Evolutionary conservation across 2,797 vertebrate genomes (phyloP), one percentile per base, ranked within the genome.

Genomic region (Sebastes oblongus): DNA sequence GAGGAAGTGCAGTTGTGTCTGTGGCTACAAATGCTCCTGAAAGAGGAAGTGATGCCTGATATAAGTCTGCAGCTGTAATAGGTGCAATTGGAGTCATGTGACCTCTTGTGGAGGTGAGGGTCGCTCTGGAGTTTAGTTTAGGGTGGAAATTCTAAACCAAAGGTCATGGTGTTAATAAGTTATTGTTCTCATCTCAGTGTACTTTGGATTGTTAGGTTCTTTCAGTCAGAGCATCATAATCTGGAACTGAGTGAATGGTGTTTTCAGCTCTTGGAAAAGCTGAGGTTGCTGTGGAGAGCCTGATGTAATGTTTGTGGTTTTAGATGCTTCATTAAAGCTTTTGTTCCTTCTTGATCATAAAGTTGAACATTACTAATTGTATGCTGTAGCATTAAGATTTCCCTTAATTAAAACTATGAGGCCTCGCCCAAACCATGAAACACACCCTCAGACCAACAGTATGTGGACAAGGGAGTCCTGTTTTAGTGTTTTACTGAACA

Each of bases 81-180:
- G 78, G 70, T 77, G 20, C 25, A 42, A 62, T 18, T 30, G n/a
- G 8, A 32, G 60, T 79, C 86, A 77, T 62, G 75, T 91, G 85
- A 86, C 70, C 66, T 58, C 52, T n/a, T 66, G 20, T 14, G 16
- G 56, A 78, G 68, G 59, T 78, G 64, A 75, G 79, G 78, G 56
- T 76, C 14, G 16, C 27, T 39, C 30, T 13, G 11, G 64, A 25
- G 13, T 72, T 67, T 61, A 29, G 52, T 65, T 74, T 71, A 42
- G 54, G 34, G 60, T 87, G 91, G 90, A 93, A 90, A 87, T 91
- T 93, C 91, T 90, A 88, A 14, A 52, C 36, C 27, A 50, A 12
- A 14, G 27, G 60, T 58, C 8, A 12, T 61, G 62, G 64, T 70
- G 34, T 12, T 75, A 42, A 7, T 30, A 50, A 25, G 59, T 59